These are phyloP conservation scores for Clepsis dumicolana DNA, from an alignment of 2,888 invertebrate species.

Conservation along the genomic window DNA sequence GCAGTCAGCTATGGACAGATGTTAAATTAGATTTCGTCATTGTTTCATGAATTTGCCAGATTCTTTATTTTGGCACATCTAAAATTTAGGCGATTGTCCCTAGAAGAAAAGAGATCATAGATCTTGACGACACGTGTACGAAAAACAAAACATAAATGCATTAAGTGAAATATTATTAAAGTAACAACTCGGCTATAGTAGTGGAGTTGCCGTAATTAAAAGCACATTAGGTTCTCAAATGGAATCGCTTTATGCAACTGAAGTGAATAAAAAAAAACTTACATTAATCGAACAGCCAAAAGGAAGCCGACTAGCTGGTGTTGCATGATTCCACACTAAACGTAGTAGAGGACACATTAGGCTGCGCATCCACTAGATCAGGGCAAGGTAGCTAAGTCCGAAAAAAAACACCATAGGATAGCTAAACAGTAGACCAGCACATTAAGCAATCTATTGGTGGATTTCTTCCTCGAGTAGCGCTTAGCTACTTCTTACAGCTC, in stretches of 20 bases:
- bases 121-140: not conserved
- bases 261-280: not conserved
- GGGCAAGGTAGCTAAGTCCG: too few species aligned
- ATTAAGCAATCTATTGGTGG: too few species aligned
- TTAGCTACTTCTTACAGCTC: too few species aligned
- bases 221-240: not conserved
- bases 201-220: not conserved
- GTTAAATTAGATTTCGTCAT: constrained; percentile 68
- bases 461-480: too few species aligned
- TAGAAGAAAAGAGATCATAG: not conserved
- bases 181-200: not conserved
- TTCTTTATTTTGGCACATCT: constrained; percentile 6
- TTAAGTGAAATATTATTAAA: not conserved
- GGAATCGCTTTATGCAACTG: constrained; percentile 10
- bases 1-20: constrained; percentile 64
- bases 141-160: not conserved
- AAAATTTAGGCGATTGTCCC: not conserved
- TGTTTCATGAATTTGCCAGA: constrained; percentile 53
- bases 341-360: not conserved
- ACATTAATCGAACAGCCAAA: constrained; percentile 30
- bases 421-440: too few species aligned
- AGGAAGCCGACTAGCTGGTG: constrained; percentile 23
- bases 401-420: too few species aligned
- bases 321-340: constrained; percentile 11
- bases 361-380: too few species aligned